These are phyloP conservation scores for Aurelia sp. DNA, from an alignment of 30 jellyfish, hydroid and myxozoan species.

Conservation along the genomic window DNA sequence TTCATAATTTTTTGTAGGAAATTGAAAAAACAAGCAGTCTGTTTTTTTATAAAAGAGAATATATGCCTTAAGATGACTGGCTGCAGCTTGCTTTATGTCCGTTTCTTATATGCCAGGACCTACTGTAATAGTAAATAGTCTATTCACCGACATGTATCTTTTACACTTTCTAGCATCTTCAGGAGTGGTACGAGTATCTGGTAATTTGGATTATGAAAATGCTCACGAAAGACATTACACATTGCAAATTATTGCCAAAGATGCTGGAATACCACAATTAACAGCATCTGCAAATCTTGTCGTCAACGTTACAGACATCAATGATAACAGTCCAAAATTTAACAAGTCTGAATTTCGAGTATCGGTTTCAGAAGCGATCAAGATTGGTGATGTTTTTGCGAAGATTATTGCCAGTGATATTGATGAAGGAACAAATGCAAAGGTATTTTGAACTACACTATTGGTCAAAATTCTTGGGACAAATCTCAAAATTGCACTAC, in stretches of 20 bases:
- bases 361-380: constrained; percentile 63
- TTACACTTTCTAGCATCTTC: constrained; percentile 46
- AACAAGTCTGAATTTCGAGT: constrained; percentile 35
- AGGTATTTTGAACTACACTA: constrained; percentile 13
- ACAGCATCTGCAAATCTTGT: constrained; percentile 52
- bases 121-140: too few relatives aligned
- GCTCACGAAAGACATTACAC: not conserved
- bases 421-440: constrained; percentile 53
- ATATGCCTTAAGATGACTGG: too few relatives aligned
- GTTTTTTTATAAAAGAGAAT: too few relatives aligned
- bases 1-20: too few relatives aligned
- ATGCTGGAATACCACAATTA: constrained; percentile 70
- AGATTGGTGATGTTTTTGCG: constrained; percentile 55
- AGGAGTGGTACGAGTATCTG: constrained; percentile 74
- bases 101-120: too few relatives aligned
- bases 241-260: constrained; percentile 49
- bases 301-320: constrained; percentile 78
- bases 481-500: too few relatives aligned
- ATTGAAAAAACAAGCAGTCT: too few relatives aligned
- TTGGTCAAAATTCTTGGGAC: too few relatives aligned
- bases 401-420: constrained; percentile 68
- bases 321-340: constrained; percentile 92
- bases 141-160: too few relatives aligned
- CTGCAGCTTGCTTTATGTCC: too few relatives aligned
- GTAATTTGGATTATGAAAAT: constrained; percentile 54